phyloP scores from a whole-genome alignment of 2,888 invertebrate species.

The Mimumesa dahlbomi region DNA sequence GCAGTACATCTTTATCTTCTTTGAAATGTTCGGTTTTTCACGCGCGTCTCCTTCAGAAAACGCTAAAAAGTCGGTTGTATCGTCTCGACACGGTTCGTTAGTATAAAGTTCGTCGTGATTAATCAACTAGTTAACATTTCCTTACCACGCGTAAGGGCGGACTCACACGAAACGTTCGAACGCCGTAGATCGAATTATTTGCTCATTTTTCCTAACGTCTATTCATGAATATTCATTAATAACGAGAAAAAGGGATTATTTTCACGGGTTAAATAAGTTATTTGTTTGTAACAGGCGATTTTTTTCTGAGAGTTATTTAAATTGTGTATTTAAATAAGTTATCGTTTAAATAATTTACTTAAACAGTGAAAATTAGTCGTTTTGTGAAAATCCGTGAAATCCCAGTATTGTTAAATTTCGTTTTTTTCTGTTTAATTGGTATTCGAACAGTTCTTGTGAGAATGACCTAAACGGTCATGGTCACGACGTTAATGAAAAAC shows the following conservation, averaged over 20 bases:
- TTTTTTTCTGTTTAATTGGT: not conserved
- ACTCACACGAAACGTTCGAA: not conserved
- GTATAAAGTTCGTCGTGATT: constrained; percentile 20
- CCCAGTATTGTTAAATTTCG: not conserved
- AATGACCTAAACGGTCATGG: not conserved
- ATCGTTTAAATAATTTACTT: too few species aligned
- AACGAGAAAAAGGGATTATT: too few species aligned
- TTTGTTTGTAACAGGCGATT: too few species aligned
- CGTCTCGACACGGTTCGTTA: constrained; percentile 12
- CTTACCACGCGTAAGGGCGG: constrained; percentile 1
- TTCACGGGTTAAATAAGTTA: too few species aligned
- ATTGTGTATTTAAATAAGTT: too few species aligned
- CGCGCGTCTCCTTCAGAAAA: too few species aligned
- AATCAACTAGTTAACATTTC: constrained; percentile 38
- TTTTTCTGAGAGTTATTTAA: too few species aligned
- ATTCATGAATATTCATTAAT: too few species aligned
- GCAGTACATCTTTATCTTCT: constrained; percentile 68
- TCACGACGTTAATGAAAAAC: constrained; percentile 11
- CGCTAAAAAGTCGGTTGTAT: constrained; percentile 10
- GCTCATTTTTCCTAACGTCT: too few species aligned
- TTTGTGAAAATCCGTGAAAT: too few species aligned
- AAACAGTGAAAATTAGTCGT: too few species aligned
- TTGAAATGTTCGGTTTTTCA: constrained; percentile 13
- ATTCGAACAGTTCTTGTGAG: constrained; percentile 2
- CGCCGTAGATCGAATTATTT: not conserved